Base-by-base conservation (phyloP, 1,140 invertebrate genomes). In the Charaxes varanes region DNA sequence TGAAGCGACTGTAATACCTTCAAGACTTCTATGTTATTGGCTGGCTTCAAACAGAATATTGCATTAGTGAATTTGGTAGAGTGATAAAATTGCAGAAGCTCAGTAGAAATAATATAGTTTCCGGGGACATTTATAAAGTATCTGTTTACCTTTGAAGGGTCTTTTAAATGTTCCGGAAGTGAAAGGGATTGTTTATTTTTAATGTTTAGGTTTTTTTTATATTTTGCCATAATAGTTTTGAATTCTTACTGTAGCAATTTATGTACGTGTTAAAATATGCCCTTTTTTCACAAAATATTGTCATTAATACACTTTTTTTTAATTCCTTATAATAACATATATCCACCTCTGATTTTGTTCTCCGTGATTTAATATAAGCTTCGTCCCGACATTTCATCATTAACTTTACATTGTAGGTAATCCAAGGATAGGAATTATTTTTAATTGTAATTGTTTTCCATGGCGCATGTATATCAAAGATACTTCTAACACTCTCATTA, bases 351-450 rank as follows among this genome's bases (percentile, higher is more conserved):
- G 10, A 13, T 1, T 21, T 22, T 26, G n/a, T 18, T 10, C 12
- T 14, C 11, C 16, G n/a, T n/a, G 41, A 7, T 15, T 8, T 35
- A 11, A 21, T 7, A 12, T 43, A 22, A 17, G 31, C 41, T 8
- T 33, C 21, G 27, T 42, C 31, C 1, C 40, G 21, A 3, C 21
- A 15, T 7, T 14, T 10, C 31, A 42, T 34, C 23, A 42, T n/a
- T 5, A 43, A 17, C 13, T 35, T 43, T 2, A 43, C 30, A 24
- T 43, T 35, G 14, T 35, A 28, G 13, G 41, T 43, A n/a, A 43
- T 35, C 31, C 41, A 43, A n/a, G 41, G 41, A 28, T 30, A 30
- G 7, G 27, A 13, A 13, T 28, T n/a, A 2, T 35, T 21, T n/a
- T 28, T 43, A 2, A 35, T 12, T 3, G 3, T 19, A 1, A 24